phyloP scores from a whole-genome alignment of 2,888 invertebrate species.

The Ochropleura leucogaster region DNA sequence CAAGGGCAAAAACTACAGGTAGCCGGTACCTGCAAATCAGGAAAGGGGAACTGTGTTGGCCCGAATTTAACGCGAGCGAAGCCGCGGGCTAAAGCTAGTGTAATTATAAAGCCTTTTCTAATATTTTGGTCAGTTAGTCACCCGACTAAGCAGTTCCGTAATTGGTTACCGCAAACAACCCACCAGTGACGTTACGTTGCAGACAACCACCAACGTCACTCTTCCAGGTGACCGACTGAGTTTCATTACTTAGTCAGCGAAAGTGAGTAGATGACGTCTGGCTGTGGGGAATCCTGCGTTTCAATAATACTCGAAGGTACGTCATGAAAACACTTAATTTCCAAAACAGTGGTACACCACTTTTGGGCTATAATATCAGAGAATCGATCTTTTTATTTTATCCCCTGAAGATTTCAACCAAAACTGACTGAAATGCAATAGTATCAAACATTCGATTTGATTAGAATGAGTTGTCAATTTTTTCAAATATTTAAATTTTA shows the following conservation, averaged over 20 bases:
- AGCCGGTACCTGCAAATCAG: no score
- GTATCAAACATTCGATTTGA: neutral
- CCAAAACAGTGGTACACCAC: neutral
- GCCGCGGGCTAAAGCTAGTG: no score
- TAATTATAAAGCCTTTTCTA: neutral
- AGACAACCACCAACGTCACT: conserved; percentile 8
- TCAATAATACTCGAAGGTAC: neutral
- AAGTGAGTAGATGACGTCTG: conserved; percentile 1
- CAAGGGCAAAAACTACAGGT: no score
- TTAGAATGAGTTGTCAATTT: neutral
- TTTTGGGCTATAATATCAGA: neutral
- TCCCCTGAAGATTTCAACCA: neutral
- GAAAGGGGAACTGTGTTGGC: no score
- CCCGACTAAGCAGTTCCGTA: neutral
- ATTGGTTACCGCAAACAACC: conserved; percentile 16
- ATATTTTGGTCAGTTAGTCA: conserved; percentile 1
- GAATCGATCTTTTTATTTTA: neutral
- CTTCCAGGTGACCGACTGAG: neutral
- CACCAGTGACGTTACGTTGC: conserved; percentile 2
- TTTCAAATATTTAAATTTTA: no score
- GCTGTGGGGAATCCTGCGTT: neutral
- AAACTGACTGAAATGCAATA: neutral
- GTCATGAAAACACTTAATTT: neutral
- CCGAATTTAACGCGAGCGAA: no score
- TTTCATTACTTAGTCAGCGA: conserved; percentile 15